Conservation (phyloP, 2,113 vertebrate genomes). For the Protobothrops mucrosquamatus region DNA sequence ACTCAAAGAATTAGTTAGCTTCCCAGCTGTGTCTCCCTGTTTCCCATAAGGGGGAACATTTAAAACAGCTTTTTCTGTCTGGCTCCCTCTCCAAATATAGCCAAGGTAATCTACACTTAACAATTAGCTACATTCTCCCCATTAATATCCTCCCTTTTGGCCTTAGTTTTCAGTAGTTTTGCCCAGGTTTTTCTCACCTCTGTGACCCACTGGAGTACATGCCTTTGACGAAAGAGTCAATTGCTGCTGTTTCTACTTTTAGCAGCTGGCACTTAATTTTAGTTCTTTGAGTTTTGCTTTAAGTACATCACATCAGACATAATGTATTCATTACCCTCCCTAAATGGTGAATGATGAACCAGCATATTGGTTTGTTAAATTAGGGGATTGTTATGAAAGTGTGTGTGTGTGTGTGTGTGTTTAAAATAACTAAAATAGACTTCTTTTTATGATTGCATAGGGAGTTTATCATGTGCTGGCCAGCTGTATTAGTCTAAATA, state of each 20-base stretch:
- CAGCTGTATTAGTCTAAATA: conserved; percentile 37
- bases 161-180: not conserved
- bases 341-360: conserved; percentile 3
- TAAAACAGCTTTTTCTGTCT: not conserved
- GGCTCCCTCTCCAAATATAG: not conserved
- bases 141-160: not conserved
- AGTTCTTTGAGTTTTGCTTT: not conserved
- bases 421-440: not conserved
- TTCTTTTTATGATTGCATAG: conserved; percentile 3
- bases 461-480: conserved; percentile 8
- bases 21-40: not conserved
- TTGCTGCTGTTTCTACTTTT: not conserved
- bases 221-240: not conserved
- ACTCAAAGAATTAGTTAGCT: not conserved
- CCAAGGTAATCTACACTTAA: not conserved
- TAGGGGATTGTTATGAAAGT: not conserved
- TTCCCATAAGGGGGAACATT: not conserved
- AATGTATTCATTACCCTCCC: not conserved
- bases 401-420: not conserved
- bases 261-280: not conserved
- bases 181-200: not conserved
- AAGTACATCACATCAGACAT: not conserved
- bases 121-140: not conserved
- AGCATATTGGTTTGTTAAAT: conserved; percentile 25
- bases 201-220: not conserved